Base-by-base conservation (phyloP, 2,888 invertebrate species). In the Heliconius ismenius region DNA sequence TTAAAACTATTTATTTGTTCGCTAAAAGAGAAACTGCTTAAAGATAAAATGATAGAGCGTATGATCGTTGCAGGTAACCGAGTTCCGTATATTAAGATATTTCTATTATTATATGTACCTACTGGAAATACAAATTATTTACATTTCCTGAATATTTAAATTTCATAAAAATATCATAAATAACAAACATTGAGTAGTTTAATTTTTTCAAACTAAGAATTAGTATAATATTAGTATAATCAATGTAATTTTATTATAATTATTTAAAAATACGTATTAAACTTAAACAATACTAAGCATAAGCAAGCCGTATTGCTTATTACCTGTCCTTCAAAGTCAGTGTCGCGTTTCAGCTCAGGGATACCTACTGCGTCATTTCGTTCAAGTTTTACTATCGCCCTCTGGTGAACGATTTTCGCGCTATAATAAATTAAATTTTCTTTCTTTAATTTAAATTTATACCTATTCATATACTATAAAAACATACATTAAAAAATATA, bases 321-420 rank as follows among this genome's bases (percentile, higher is more conserved):
- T 54, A 24, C 32, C n/a, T 70, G 32, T 58, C 32, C 70, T 36
- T 32, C 54, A 58, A 36, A 32, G n/a, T 32, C 58, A 32, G 39
- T 70, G 24, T 74, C 43, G 74, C 32, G 49, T 76, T 73, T 39
- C 81, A 54, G n/a, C 32, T 69, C 58, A 58, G 58, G 58, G 32
- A 70, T 54, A 54, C 32, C 32, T 32, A 32, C 11, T 32, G 84
- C 81, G 84, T 80, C 83, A 83, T 81, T 90, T 90, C 90, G 83
- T 79, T 82, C 89, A 90, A 90, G 79, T 78, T 79, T 76, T 80
- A 85, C 88, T 88, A 86, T 90, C 88, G 84, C 81, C 86, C 89
- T 87, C 82, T 84, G 58, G 76, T 78, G 79, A 68, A 24, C 60
- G 78, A 73, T 72, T 77, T 78, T 75, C 64, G 24, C 24, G 15